These are phyloP conservation scores for Spodoptera littoralis DNA, from an alignment of 2,888 invertebrate species.

Conservation along the genomic window DNA sequence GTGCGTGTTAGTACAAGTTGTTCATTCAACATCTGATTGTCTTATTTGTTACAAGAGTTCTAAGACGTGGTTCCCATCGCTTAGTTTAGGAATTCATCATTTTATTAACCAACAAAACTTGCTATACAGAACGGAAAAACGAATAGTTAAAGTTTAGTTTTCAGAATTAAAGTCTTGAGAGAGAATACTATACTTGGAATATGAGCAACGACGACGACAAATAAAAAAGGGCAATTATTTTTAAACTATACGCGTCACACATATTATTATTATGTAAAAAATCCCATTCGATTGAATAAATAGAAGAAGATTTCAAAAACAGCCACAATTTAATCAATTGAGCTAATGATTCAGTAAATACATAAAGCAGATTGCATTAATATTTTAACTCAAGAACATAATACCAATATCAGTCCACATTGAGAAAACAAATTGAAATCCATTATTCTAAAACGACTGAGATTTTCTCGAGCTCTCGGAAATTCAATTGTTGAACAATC, in stretches of 20 bases:
- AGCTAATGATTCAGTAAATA: slow-evolving; percentile 9
- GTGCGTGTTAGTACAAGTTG: slow-evolving; percentile 28
- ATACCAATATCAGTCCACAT: slow-evolving; percentile 36
- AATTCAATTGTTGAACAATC: slow-evolving; percentile 53
- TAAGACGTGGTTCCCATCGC: slow-evolving; percentile 12
- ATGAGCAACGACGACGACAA: too few relatives aligned
- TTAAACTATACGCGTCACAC: too few relatives aligned
- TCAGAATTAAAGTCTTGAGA: too few relatives aligned
- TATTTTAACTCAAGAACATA: slow-evolving; percentile 38
- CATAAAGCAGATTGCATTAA: slow-evolving; percentile 34
- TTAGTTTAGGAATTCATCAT: slow-evolving; percentile 11
- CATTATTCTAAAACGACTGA: slow-evolving; percentile 47
- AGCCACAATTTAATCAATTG: slow-evolving; percentile 10
- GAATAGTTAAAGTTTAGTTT: too few relatives aligned
- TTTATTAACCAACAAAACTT: not conserved
- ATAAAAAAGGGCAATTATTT: too few relatives aligned
- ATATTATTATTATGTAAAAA: too few relatives aligned
- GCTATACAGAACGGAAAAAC: too few relatives aligned
- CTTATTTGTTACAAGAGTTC: slow-evolving; percentile 13
- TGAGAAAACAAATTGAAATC: slow-evolving; percentile 51
- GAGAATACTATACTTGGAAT: too few relatives aligned
- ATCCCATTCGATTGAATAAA: too few relatives aligned
- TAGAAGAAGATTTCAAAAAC: too few relatives aligned
- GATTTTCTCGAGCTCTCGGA: slow-evolving; percentile 40
- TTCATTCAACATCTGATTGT: slow-evolving; percentile 27